phyloP scores from a whole-genome alignment of 2,888 invertebrate genomes.

The Mythimna lalbum region DNA sequence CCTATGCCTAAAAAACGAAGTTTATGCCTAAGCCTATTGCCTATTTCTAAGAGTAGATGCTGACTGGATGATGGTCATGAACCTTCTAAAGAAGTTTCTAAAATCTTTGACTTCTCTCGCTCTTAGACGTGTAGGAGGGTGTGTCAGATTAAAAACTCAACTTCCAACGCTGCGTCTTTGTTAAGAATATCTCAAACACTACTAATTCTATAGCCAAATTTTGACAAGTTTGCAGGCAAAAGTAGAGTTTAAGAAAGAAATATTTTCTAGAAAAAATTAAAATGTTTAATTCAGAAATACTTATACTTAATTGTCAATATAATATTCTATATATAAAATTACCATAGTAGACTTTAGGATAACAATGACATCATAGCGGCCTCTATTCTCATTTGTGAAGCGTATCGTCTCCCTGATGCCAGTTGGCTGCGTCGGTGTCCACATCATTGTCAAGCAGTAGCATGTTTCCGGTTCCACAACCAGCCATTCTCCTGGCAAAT shows the following conservation, averaged over 20 bases:
- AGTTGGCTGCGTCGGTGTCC: slow-evolving; percentile 92
- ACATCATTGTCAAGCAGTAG: slow-evolving; percentile 90
- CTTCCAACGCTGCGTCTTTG: too few relatives aligned
- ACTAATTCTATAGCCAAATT: too few relatives aligned
- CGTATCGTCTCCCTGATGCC: slow-evolving; percentile 92
- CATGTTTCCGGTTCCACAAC: slow-evolving; percentile 89
- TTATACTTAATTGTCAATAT: background rate
- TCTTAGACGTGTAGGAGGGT: too few relatives aligned
- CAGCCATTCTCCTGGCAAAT: slow-evolving; percentile 90
- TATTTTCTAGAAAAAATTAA: background rate
- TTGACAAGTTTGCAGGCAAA: too few relatives aligned
- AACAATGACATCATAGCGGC: slow-evolving; percentile 92
- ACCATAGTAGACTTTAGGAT: slow-evolving; percentile 91
- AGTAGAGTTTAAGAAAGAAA: too few relatives aligned
- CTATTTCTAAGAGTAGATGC: background rate
- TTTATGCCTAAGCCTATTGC: too few relatives aligned
- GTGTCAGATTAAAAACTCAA: too few relatives aligned
- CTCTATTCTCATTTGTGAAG: slow-evolving; percentile 91
- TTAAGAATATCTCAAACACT: too few relatives aligned
- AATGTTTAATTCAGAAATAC: background rate
- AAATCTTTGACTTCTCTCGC: background rate
- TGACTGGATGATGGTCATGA: too few relatives aligned
- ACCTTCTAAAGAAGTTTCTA: too few relatives aligned
- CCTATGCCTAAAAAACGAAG: too few relatives aligned
- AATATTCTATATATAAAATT: slow-evolving; percentile 53